Percentiles rank a stretch among this genome's conserved stretches.
Conservation (phyloP, 2,797 vertebrate species). For the Simalia tracyae region DNA sequence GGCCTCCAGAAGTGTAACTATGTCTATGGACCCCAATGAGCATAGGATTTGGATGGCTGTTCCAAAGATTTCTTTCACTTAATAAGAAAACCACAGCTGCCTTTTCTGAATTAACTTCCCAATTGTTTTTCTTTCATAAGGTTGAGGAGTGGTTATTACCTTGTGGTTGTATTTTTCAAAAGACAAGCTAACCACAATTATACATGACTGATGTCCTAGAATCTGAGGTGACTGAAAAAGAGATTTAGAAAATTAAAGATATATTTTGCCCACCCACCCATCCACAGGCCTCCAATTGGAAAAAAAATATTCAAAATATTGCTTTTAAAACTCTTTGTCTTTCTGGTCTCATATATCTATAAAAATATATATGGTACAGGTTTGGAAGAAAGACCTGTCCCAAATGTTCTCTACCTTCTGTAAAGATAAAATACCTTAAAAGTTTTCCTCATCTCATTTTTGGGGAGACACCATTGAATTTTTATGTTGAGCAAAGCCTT, state of each 20-base stretch:
- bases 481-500: not conserved
- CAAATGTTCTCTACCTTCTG: too few species aligned
- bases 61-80: not conserved
- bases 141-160: not conserved
- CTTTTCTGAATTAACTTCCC: not conserved
- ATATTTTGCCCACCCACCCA: too few species aligned
- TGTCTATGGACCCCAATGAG: not conserved
- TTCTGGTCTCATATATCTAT: too few species aligned
- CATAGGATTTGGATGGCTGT: not conserved
- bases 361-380: too few species aligned
- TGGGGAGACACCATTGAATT: not conserved
- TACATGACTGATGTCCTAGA: not conserved
- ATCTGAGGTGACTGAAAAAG: not conserved
- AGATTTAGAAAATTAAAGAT: not conserved
- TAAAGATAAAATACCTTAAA: too few species aligned
- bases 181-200: not conserved
- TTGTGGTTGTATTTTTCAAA: not conserved
- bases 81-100: not conserved
- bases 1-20: not conserved
- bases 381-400: too few species aligned
- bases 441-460: not conserved
- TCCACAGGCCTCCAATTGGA: not conserved
- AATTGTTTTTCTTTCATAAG: not conserved
- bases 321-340: not conserved
- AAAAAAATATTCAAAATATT: not conserved